Base-by-base conservation (phyloP, 2,888 invertebrate genomes). In the Gandaritis pyraliata region DNA sequence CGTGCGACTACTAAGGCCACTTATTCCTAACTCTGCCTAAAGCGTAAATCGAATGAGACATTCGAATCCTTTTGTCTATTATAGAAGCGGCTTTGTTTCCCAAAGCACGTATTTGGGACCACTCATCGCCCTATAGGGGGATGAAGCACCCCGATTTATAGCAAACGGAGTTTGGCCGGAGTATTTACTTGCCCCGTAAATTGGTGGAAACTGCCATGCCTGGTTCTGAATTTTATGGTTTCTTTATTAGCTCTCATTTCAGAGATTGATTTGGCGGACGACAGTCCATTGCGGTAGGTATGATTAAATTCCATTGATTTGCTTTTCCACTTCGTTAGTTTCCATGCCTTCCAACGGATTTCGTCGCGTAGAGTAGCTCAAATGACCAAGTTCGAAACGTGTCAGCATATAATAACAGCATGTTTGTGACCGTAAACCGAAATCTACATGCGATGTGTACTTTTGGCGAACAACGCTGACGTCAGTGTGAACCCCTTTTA, bases 41-140 rank as follows among this genome's bases (percentile, higher is more conserved):
- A 39, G 48, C 30, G 23, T 47, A 33, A 33, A 48, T 39, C 48
- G 12, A 52, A 49, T 30, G 39, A 36, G 39, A 52, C 38, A n/a
- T 39, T 41, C 33, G 16, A 50, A 47, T 51, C 33, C 33, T 47
- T 63, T 49, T 55, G 12, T 43, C 39, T 30, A 36, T 41, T 30
- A 49, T 41, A 11, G 16, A 41, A 47, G 50, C 39, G 16, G 59
- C 55, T 52, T 61, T 61, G 43, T 62, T 53, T 62, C 51, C 60
- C 62, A 36, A 56, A 58, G 60, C 68, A 65, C 68, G 64, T 68
- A 66, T 66, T 64, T 64, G 52, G 65, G 58, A 50, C 65, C 54
- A 53, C 46, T 66, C 61, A 55, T 64, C 62, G 62, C 58, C 60
- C 45, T 47, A n/a, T 29, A 46, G 13, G 59, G 51, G 64, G 64